Evolutionary conservation across 2,113 vertebrate species (phyloP).

Genomic region (Lagopus leucura): DNA sequence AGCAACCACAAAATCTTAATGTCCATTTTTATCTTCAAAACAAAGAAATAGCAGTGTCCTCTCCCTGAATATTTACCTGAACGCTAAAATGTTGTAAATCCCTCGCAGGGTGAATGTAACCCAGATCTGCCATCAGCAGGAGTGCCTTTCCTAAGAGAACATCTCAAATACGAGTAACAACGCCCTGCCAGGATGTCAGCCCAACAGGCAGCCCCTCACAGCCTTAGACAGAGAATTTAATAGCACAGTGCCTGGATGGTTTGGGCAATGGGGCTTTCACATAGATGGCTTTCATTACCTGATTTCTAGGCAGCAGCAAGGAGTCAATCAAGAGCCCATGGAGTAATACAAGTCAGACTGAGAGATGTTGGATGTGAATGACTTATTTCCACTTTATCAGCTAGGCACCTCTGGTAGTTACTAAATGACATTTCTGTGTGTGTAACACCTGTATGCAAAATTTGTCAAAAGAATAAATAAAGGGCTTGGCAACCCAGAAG

Average conservation of each 20-base stretch:
- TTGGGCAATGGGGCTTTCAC: neutral
- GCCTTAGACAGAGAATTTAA: conserved; percentile 37
- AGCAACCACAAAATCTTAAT: neutral
- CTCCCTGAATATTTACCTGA: neutral
- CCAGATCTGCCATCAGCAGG: neutral
- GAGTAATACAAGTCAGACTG: conserved; percentile 7
- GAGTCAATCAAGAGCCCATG: neutral
- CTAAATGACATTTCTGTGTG: conserved; percentile 31
- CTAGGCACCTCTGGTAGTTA: conserved; percentile 40
- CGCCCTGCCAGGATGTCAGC: neutral
- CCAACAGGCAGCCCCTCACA: conserved; percentile 33
- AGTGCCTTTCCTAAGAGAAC: neutral
- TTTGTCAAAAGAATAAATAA: neutral
- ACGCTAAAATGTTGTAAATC: neutral
- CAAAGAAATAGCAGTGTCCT: neutral
- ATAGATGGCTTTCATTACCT: conserved; percentile 25
- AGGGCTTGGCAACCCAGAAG: neutral
- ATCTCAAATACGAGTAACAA: conserved; percentile 4
- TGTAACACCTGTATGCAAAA: neutral
- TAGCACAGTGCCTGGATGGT: neutral
- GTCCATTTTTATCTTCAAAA: conserved; percentile 3
- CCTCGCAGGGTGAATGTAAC: neutral
- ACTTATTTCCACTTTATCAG: conserved; percentile 54
- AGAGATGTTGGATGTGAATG: conserved; percentile 19
- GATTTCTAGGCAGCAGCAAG: conserved; percentile 51